Percentiles rank a stretch among this genome's conserved stretches.
Evolutionary conservation across 2,113 vertebrate species (phyloP).

Genomic region (Bubo blakistoni): DNA sequence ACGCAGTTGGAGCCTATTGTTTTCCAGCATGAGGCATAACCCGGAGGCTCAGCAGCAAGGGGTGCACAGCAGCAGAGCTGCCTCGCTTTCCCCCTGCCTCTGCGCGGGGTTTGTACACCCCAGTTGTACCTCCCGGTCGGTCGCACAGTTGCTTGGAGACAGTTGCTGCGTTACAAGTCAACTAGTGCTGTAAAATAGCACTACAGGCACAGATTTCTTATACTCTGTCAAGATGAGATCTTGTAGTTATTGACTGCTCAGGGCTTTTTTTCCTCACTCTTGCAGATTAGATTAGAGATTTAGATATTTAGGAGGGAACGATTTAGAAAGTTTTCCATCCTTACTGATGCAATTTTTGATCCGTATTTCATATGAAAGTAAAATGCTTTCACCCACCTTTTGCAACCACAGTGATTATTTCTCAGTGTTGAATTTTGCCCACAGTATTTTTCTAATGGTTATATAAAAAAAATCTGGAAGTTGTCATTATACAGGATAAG

Average conservation of each 20-base stretch:
- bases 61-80: neutral
- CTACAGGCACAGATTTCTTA: conserved; percentile 12
- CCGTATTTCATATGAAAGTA: neutral
- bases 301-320: neutral
- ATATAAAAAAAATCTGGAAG: neutral
- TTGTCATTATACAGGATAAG: neutral
- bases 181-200: conserved; percentile 56
- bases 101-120: neutral
- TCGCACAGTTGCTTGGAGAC: conserved; percentile 84
- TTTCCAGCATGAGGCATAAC: neutral
- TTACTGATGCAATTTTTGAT: neutral
- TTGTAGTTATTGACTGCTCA: neutral
- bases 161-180: conserved; percentile 79
- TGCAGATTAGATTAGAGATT: neutral
- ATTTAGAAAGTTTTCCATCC: neutral
- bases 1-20: neutral
- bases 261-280: neutral
- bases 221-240: neutral
- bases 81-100: neutral
- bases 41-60: neutral
- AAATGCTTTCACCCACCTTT: neutral
- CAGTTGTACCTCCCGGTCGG: conserved; percentile 25
- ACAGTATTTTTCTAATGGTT: neutral
- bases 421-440: neutral
- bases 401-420: neutral